Evolutionary conservation across 2,113 vertebrate species (phyloP).

Genomic region (Pelodiscus sinensis): DNA sequence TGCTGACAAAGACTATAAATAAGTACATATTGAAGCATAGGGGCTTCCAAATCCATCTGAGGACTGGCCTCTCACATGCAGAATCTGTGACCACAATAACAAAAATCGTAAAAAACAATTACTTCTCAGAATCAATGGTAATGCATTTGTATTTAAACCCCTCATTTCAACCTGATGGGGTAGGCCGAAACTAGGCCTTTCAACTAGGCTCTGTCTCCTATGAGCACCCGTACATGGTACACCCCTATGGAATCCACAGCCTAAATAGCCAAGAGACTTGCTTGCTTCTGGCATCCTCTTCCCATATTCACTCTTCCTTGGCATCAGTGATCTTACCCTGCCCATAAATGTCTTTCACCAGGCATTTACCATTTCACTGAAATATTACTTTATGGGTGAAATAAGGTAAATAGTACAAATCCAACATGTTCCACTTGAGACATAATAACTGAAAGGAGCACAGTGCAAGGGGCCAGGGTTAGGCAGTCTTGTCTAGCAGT

Average conservation of each 20-base stretch:
- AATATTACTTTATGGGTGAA: background rate
- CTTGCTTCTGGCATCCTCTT: background rate
- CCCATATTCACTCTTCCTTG: background rate
- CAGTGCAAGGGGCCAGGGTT: background rate
- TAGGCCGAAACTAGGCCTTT: conserved; percentile 4
- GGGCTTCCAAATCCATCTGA: background rate
- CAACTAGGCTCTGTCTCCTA: background rate
- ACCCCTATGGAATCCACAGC: background rate
- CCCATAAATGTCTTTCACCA: background rate
- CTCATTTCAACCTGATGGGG: background rate
- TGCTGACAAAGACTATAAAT: background rate
- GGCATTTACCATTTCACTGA: background rate
- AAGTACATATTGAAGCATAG: background rate
- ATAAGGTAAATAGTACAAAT: background rate
- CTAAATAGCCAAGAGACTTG: background rate
- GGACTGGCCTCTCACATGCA: background rate
- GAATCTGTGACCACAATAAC: background rate
- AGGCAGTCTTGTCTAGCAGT: background rate
- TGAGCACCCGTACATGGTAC: background rate
- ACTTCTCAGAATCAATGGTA: background rate
- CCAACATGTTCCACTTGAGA: background rate
- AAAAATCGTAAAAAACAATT: background rate
- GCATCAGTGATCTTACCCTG: background rate
- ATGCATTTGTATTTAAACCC: background rate
- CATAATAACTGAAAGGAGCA: background rate